Conservation (phyloP, 2,888 invertebrate genomes). For the Temnothorax ravouxi region DNA sequence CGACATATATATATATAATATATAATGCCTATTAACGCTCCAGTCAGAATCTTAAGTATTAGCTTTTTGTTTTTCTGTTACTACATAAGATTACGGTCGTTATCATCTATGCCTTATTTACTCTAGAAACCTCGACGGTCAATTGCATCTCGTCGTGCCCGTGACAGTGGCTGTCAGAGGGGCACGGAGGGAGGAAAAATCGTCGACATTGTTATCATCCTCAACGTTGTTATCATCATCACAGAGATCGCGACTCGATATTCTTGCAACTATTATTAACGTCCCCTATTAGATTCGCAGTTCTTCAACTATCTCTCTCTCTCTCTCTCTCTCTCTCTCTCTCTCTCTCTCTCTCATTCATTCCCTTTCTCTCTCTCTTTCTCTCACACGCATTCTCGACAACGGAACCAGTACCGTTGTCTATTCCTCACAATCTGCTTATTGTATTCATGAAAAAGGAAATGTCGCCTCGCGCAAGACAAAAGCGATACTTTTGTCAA, state of each 20-base stretch:
- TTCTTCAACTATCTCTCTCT: slow-evolving; percentile 36
- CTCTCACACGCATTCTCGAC: background rate
- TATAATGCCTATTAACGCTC: slow-evolving; percentile 62
- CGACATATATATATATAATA: slow-evolving; percentile 57
- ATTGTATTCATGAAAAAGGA: slow-evolving; percentile 15
- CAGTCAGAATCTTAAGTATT: slow-evolving; percentile 70
- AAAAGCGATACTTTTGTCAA: background rate
- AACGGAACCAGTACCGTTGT: slow-evolving; percentile 6
- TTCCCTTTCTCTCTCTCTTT: background rate
- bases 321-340: too few relatives aligned
- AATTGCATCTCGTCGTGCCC: slow-evolving; percentile 66
- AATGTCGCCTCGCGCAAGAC: slow-evolving; percentile 25
- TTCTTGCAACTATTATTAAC: slow-evolving; percentile 64
- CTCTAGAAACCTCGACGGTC: slow-evolving; percentile 63
- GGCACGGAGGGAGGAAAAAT: slow-evolving; percentile 63
- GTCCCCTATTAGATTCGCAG: slow-evolving; percentile 64
- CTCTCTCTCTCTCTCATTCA: too few relatives aligned
- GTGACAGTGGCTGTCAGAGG: slow-evolving; percentile 60
- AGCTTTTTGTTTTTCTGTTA: slow-evolving; percentile 65
- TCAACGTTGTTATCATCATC: slow-evolving; percentile 70
- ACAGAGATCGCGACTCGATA: slow-evolving; percentile 77
- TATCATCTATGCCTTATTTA: slow-evolving; percentile 65
- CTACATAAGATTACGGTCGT: slow-evolving; percentile 62
- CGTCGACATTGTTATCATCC: slow-evolving; percentile 40
- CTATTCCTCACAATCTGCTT: background rate